Evolutionary conservation across 2,113 vertebrate genomes (phyloP).

Genomic region (Sphaerodactylus townsendi): DNA sequence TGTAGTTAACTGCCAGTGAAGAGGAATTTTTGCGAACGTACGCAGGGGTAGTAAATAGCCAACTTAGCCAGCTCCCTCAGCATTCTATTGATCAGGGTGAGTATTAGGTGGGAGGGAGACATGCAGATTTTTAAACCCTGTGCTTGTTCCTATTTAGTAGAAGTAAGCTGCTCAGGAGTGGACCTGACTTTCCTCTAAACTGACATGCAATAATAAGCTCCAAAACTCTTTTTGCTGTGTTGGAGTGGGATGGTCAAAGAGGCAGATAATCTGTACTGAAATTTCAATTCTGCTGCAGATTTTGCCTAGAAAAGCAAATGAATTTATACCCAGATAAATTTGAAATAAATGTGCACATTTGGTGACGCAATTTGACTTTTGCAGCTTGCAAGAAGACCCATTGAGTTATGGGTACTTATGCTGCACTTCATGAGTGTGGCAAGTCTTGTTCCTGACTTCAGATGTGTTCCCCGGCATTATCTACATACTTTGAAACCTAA

Average conservation of each 20-base stretch:
- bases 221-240: not conserved
- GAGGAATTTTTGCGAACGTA: constrained; percentile 96
- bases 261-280: not conserved
- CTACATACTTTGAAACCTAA: not conserved
- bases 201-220: not conserved
- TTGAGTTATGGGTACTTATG: not conserved
- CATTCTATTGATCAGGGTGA: constrained; percentile 98
- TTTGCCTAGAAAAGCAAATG: not conserved
- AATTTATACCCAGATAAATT: not conserved
- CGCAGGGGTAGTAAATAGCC: constrained; percentile 93
- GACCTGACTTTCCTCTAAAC: not conserved
- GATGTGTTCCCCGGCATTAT: not conserved
- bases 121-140: not conserved
- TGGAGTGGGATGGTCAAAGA: not conserved
- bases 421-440: too few relatives aligned
- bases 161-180: not conserved
- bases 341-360: not conserved
- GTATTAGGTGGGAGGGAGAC: constrained; percentile 23
- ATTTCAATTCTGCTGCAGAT: not conserved
- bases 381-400: too few relatives aligned
- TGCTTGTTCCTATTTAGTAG: not conserved
- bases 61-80: constrained; percentile 97
- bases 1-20: constrained; percentile 92
- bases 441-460: not conserved
- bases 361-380: not conserved